These are phyloP conservation scores for Rhinogobius similis DNA, from an alignment of 2,113 vertebrate species.

Conservation along the genomic window DNA sequence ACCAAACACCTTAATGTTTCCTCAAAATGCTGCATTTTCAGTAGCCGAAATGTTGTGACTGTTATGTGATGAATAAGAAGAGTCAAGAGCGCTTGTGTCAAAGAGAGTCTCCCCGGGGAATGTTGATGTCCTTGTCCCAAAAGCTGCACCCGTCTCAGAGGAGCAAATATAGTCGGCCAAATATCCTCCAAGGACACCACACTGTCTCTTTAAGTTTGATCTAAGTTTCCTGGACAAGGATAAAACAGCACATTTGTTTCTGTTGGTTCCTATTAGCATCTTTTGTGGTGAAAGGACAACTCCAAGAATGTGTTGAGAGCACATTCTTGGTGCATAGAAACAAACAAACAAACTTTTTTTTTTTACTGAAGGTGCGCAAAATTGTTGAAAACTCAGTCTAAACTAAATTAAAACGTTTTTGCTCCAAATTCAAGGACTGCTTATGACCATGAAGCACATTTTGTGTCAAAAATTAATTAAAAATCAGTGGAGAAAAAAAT, in stretches of 20 bases:
- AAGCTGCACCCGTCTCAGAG: slow-evolving; percentile 40
- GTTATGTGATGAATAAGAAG: slow-evolving; percentile 54
- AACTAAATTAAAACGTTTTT: too few species aligned
- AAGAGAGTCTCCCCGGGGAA: slow-evolving; percentile 53
- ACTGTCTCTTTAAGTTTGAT: slow-evolving; percentile 48
- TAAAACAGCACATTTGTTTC: slow-evolving; percentile 7
- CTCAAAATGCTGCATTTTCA: slow-evolving; percentile 28
- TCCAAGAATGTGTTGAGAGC: neutral
- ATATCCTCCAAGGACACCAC: slow-evolving; percentile 50
- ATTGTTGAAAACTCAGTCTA: too few species aligned
- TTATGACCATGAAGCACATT: too few species aligned
- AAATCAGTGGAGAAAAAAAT: too few species aligned
- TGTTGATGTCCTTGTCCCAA: slow-evolving; percentile 63
- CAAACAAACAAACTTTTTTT: too few species aligned
- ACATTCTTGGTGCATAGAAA: neutral
- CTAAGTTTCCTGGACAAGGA: slow-evolving; percentile 24
- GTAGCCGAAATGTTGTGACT: slow-evolving; percentile 9
- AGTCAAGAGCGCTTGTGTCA: slow-evolving; percentile 55
- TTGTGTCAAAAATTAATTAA: too few species aligned
- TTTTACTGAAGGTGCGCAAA: too few species aligned
- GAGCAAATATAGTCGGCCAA: slow-evolving; percentile 27
- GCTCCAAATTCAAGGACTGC: too few species aligned
- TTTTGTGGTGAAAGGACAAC: neutral
- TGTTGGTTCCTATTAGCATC: slow-evolving; percentile 5
- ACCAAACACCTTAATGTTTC: neutral